These are phyloP conservation scores for Gallinago jamesoni DNA, from an alignment of 2,113 vertebrate genomes.

Conservation along the genomic window DNA sequence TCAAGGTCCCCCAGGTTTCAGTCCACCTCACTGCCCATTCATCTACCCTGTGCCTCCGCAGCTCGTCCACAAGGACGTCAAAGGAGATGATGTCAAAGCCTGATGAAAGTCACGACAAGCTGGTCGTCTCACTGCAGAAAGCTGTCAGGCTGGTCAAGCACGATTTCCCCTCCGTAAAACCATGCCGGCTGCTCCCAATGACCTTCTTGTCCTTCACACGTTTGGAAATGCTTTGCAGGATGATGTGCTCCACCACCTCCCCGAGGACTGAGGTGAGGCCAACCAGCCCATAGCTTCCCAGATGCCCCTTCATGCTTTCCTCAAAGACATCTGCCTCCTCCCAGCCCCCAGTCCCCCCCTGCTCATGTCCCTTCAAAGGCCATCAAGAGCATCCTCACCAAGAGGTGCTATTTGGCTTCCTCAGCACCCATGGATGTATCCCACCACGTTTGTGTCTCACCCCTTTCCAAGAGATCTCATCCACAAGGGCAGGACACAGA, in stretches of 20 bases:
- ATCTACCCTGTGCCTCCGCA: neutral
- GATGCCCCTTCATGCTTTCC: neutral
- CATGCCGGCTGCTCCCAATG: fast-evolving
- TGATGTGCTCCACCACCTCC: neutral
- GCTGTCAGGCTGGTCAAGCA: neutral
- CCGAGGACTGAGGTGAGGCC: fast-evolving
- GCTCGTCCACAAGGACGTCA: neutral
- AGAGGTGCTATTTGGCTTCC: neutral
- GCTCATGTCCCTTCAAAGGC: fast-evolving
- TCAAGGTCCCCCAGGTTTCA: neutral
- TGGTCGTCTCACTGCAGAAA: neutral
- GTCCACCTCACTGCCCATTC: neutral
- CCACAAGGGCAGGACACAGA: neutral
- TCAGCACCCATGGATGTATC: neutral
- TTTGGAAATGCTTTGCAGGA: neutral
- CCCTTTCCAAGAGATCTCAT: neutral
- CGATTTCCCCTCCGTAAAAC: neutral
- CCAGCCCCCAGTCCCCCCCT: neutral
- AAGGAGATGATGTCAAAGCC: neutral
- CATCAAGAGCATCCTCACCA: neutral
- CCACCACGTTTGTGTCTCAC: fast-evolving
- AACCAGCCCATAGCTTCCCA: neutral
- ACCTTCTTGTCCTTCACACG: neutral
- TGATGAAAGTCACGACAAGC: neutral
- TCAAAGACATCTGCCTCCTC: neutral